Percentiles rank a stretch among this genome's conserved stretches.
Evolutionary conservation across 2,888 invertebrate genomes (phyloP).

Genomic region (Idaea biselata): DNA sequence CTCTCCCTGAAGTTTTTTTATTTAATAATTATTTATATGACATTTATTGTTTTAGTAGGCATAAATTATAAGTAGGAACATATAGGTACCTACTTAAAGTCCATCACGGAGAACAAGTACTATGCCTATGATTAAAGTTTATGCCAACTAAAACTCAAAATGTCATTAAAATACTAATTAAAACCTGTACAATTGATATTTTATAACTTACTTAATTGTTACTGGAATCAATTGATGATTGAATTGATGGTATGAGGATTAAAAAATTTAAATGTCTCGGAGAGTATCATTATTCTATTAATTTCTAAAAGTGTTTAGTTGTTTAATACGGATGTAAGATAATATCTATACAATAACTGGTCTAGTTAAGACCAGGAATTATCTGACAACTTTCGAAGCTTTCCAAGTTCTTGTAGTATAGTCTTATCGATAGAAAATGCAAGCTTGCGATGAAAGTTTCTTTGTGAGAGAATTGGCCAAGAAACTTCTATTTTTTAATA

Average conservation of each 20-base stretch:
- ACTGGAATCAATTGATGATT: not conserved
- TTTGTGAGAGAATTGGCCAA: too few relatives aligned
- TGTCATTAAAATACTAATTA: too few relatives aligned
- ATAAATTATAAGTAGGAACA: too few relatives aligned
- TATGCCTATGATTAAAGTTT: not conserved
- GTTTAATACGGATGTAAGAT: not conserved
- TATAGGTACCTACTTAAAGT: too few relatives aligned
- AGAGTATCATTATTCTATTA: not conserved
- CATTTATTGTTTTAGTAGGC: too few relatives aligned
- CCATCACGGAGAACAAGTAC: too few relatives aligned
- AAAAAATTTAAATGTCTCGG: not conserved
- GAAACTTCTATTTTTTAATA: too few relatives aligned
- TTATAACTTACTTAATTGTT: not conserved
- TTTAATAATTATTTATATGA: too few relatives aligned
- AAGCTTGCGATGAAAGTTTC: not conserved
- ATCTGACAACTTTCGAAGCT: slow-evolving; percentile 28
- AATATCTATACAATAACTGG: not conserved
- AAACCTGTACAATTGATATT: not conserved
- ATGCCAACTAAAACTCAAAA: not conserved
- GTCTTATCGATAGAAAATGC: not conserved
- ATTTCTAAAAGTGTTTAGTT: not conserved
- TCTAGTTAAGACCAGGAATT: slow-evolving; percentile 20
- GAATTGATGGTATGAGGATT: not conserved
- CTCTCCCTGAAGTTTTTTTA: too few relatives aligned
- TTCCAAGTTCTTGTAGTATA: not conserved